Evolutionary conservation across 2,888 invertebrate genomes (phyloP).

Genomic region (Drosophila niveifrons): DNA sequence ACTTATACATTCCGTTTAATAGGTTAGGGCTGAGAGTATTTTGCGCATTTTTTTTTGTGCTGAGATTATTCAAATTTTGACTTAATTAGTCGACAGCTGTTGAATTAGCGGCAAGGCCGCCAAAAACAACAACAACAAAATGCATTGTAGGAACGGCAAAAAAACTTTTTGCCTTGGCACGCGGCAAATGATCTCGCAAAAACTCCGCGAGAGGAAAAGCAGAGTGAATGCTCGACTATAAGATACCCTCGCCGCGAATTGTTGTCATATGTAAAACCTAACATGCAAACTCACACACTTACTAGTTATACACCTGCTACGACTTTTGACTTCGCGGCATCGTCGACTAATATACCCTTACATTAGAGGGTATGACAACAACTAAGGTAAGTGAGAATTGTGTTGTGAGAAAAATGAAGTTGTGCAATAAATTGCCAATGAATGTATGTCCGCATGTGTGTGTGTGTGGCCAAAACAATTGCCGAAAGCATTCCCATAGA

Average conservation of each 20-base stretch:
- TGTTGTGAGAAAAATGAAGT: conserved; percentile 47
- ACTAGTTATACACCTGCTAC: neutral
- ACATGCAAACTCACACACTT: neutral
- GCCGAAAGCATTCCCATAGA: conserved; percentile 24
- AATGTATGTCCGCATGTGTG: conserved; percentile 3
- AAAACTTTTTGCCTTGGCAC: conserved; percentile 28
- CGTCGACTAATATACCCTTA: conserved; percentile 20
- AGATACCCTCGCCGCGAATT: conserved; percentile 9
- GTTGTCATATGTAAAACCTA: neutral
- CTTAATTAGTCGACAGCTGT: conserved; percentile 53
- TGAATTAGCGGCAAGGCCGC: conserved; percentile 47
- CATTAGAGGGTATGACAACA: conserved; percentile 36
- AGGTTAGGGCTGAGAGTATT: conserved; percentile 37
- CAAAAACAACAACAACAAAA: conserved; percentile 31
- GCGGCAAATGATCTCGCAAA: conserved; percentile 44
- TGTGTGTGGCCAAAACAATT: conserved; percentile 21
- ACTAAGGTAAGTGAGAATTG: conserved; percentile 58
- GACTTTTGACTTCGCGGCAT: neutral
- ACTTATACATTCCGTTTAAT: conserved; percentile 24
- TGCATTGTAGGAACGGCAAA: conserved; percentile 8
- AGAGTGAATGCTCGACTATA: neutral
- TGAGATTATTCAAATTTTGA: conserved; percentile 33
- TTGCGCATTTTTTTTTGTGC: conserved; percentile 29
- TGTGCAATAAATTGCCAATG: conserved; percentile 41
- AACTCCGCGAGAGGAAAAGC: conserved; percentile 19